These are phyloP conservation scores for Parazoanthus darwini DNA, from an alignment of 92 coral and sea anemone species.

Conservation along the genomic window DNA sequence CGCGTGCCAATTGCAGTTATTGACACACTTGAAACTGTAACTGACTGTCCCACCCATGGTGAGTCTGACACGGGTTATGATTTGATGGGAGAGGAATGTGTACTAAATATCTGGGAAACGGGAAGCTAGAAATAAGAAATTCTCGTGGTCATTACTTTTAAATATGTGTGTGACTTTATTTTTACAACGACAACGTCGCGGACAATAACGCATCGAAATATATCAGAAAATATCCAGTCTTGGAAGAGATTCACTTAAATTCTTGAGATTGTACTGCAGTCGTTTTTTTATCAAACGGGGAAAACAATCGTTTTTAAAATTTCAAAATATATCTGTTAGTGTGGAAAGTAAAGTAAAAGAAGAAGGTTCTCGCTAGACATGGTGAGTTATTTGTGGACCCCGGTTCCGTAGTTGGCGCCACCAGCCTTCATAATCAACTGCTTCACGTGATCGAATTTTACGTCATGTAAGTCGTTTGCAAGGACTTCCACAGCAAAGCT, in stretches of 20 bases:
- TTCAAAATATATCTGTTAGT: not conserved
- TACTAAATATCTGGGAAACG: no score
- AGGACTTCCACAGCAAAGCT: slow-evolving; percentile 87
- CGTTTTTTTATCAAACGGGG: not conserved
- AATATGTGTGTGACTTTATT: not conserved
- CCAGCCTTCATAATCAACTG: slow-evolving; percentile 76
- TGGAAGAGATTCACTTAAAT: not conserved
- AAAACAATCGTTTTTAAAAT: no score
- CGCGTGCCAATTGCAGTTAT: no score
- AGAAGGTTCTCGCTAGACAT: not conserved
- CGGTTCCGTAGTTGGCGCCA: slow-evolving; percentile 96
- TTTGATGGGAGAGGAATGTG: no score
- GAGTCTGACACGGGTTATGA: no score
- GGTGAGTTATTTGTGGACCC: slow-evolving; percentile 29
- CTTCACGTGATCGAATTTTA: slow-evolving; percentile 58
- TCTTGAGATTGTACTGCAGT: not conserved
- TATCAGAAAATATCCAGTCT: not conserved
- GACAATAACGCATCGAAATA: not conserved
- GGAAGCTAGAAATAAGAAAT: no score
- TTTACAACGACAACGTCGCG: not conserved
- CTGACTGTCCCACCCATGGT: no score
- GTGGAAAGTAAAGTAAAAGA: not conserved
- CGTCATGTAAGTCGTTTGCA: slow-evolving; percentile 70
- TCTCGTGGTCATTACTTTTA: no score
- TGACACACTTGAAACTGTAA: no score